Evolutionary conservation across 1,140 invertebrate species (phyloP).

Genomic region (Sesamia nonagrioides): DNA sequence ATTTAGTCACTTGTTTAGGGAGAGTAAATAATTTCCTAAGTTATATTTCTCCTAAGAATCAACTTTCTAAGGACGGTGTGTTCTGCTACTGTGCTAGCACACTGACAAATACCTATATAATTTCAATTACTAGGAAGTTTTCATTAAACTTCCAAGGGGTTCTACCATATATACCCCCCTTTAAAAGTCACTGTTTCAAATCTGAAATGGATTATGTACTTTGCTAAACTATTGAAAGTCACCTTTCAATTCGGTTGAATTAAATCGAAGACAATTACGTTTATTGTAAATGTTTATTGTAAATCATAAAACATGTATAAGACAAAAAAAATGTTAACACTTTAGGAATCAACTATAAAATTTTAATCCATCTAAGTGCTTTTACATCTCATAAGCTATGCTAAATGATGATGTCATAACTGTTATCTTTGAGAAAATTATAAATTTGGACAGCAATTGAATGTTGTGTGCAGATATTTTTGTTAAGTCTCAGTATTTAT

Average conservation of each 20-base stretch:
- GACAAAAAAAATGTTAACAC: constrained; percentile 24
- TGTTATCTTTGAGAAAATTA: constrained; percentile 32
- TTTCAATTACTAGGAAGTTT: constrained; percentile 26
- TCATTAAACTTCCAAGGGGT: constrained; percentile 27
- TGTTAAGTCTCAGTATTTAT: constrained; percentile 13
- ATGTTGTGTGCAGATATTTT: constrained; percentile 35
- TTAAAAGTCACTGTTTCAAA: constrained; percentile 27
- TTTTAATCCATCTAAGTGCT: constrained; percentile 35
- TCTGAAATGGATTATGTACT: constrained; percentile 33
- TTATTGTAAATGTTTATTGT: no score
- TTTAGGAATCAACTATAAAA: constrained; percentile 34
- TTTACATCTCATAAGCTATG: constrained; percentile 27
- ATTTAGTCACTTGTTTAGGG: constrained; percentile 53
- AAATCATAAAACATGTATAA: constrained; percentile 35
- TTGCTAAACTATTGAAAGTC: constrained; percentile 28
- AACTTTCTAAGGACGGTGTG: constrained; percentile 51
- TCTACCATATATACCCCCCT: background rate
- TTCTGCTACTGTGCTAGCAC: constrained; percentile 9
- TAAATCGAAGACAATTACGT: constrained; percentile 22
- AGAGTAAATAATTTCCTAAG: constrained; percentile 59
- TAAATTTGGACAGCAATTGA: constrained; percentile 18
- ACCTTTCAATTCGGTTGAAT: constrained; percentile 24
- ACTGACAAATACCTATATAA: constrained; percentile 39
- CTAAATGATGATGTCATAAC: constrained; percentile 28
- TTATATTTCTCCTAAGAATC: constrained; percentile 65